Evolutionary conservation across 2,888 invertebrate species (phyloP).

Genomic region (Tetropium fuscum): DNA sequence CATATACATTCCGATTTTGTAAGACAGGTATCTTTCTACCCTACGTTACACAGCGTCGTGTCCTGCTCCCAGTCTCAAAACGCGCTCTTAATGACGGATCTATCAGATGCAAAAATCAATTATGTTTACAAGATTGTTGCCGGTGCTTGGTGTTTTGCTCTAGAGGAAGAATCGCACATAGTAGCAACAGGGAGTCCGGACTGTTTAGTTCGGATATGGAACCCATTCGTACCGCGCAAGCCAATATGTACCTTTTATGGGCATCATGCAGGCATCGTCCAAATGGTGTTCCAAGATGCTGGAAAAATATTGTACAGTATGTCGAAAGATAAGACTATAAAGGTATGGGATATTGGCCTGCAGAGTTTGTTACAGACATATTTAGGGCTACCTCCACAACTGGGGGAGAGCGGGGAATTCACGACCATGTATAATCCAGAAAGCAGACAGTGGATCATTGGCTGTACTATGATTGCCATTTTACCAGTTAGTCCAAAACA

Average conservation of each 20-base stretch:
- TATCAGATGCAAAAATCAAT: constrained; percentile 34
- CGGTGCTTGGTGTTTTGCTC: constrained; percentile 74
- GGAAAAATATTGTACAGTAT: constrained; percentile 79
- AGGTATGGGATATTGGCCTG: constrained; percentile 80
- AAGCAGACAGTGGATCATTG: constrained; percentile 76
- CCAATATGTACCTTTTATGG: constrained; percentile 75
- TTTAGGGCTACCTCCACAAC: constrained; percentile 72
- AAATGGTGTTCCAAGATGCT: constrained; percentile 75
- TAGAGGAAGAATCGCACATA: constrained; percentile 69
- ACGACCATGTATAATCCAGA: constrained; percentile 72
- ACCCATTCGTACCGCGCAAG: constrained; percentile 79
- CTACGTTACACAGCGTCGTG: constrained; percentile 74
- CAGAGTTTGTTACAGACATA: constrained; percentile 79
- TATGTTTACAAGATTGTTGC: constrained; percentile 66
- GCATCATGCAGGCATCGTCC: constrained; percentile 77
- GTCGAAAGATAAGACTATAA: constrained; percentile 78
- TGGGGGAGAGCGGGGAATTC: constrained; percentile 71
- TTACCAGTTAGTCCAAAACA: constrained; percentile 75
- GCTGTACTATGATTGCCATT: constrained; percentile 74
- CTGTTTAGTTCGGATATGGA: constrained; percentile 79
- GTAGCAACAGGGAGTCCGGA: constrained; percentile 83
- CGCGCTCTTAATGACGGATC: constrained; percentile 74
- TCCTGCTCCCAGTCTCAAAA: constrained; percentile 68
- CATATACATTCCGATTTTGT: constrained; percentile 61
- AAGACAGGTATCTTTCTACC: constrained; percentile 77